A percentile compares a stretch with the other conserved stretches of the same genome.
Conservation (phyloP, 1,140 invertebrate genomes). For the Diprion similis region DNA sequence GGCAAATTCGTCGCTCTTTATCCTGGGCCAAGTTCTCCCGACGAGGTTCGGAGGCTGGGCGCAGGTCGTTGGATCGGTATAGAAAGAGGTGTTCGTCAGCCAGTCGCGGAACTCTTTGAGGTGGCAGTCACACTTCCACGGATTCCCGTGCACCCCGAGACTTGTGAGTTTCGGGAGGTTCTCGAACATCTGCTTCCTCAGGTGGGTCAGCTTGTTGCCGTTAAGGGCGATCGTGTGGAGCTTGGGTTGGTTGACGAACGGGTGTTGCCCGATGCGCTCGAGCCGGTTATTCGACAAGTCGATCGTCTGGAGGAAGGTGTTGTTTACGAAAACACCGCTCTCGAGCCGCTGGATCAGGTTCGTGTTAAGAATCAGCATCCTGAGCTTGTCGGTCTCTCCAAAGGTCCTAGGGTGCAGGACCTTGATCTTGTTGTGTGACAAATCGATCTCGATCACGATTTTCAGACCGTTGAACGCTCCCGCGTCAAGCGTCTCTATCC, state of each 20-base stretch:
- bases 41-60: slow-evolving; percentile 70
- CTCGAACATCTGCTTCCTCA: slow-evolving; percentile 67
- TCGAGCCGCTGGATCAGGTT: slow-evolving; percentile 76
- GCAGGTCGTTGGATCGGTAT: slow-evolving; percentile 75
- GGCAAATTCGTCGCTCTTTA: slow-evolving; percentile 79
- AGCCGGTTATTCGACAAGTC: slow-evolving; percentile 78
- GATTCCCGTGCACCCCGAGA: slow-evolving; percentile 80
- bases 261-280: slow-evolving; percentile 70
- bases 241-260: slow-evolving; percentile 74
- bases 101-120: slow-evolving; percentile 81
- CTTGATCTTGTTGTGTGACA: slow-evolving; percentile 78
- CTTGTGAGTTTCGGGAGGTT: slow-evolving; percentile 72
- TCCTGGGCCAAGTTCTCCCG: slow-evolving; percentile 74
- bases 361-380: slow-evolving; percentile 74
- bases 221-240: slow-evolving; percentile 73
- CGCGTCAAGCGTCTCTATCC: slow-evolving; percentile 72
- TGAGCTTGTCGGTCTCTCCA: slow-evolving; percentile 69
- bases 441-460: slow-evolving; percentile 84
- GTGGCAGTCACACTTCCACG: slow-evolving; percentile 88
- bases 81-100: slow-evolving; percentile 73
- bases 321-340: slow-evolving; percentile 77
- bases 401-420: slow-evolving; percentile 77
- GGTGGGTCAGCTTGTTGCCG: slow-evolving; percentile 73
- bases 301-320: slow-evolving; percentile 77
- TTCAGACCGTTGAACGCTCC: slow-evolving; percentile 77